Percentiles rank a stretch among this genome's conserved stretches.
Evolutionary conservation across 2,797 vertebrate genomes (phyloP).

Genomic region (Lycodopsis pacificus): DNA sequence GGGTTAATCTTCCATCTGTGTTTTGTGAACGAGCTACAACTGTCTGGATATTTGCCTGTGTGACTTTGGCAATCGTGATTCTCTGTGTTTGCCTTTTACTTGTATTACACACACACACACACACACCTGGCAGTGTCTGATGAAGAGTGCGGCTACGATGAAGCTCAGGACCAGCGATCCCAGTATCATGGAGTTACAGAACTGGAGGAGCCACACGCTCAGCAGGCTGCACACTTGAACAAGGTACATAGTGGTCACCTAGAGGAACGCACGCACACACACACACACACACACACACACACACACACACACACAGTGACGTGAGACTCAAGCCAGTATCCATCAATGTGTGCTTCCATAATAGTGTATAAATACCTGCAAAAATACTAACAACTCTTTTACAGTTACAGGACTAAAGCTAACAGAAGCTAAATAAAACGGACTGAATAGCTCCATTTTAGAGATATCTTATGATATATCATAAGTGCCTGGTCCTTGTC

Average conservation of each 20-base stretch:
- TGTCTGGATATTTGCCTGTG: slow-evolving; percentile 7
- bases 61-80: neutral
- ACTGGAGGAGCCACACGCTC: slow-evolving; percentile 94
- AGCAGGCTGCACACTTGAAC: slow-evolving; percentile 89
- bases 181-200: slow-evolving; percentile 96
- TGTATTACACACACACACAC: neutral
- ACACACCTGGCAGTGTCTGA: slow-evolving; percentile 88
- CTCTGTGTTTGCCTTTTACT: neutral
- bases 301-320: neutral
- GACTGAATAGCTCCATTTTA: neutral
- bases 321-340: neutral
- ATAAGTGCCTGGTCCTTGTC: neutral
- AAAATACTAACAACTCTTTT: neutral
- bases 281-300: neutral
- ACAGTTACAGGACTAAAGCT: neutral
- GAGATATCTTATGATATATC: neutral
- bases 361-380: neutral
- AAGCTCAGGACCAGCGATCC: slow-evolving; percentile 96
- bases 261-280: slow-evolving; percentile 32
- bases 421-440: neutral
- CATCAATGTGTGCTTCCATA: neutral
- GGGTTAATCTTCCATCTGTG: slow-evolving; percentile 26
- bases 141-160: slow-evolving; percentile 88
- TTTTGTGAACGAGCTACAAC: slow-evolving; percentile 13
- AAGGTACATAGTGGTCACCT: slow-evolving; percentile 90